A percentile compares a stretch with the other conserved stretches of the same genome.
phyloP scores from a whole-genome alignment of 2,888 invertebrate genomes.

The Hirtodrosophila trivittata region DNA sequence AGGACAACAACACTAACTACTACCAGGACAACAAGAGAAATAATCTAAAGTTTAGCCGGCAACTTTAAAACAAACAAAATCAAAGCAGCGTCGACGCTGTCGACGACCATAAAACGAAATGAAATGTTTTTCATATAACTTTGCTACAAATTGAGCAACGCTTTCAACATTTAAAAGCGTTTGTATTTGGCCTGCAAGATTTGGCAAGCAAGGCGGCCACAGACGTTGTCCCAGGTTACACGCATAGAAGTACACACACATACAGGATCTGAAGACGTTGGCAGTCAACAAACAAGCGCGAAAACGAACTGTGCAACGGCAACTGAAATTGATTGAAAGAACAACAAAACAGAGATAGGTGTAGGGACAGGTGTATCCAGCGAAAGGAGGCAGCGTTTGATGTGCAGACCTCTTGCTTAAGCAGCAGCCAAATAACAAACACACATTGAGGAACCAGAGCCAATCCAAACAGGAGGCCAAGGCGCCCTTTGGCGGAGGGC shows the following conservation, averaged over 20 bases:
- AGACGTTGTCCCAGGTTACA: constrained; percentile 72
- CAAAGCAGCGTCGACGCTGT: constrained; percentile 43
- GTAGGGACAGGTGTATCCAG: constrained; percentile 16
- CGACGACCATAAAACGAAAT: constrained; percentile 43
- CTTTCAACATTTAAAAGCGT: constrained; percentile 55
- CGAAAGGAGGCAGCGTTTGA: constrained; percentile 49
- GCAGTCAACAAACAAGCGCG: constrained; percentile 43
- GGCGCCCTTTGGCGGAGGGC: not conserved
- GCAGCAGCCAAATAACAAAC: constrained; percentile 44
- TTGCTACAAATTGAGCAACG: constrained; percentile 57
- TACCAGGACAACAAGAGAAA: constrained; percentile 29
- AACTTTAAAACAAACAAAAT: constrained; percentile 44
- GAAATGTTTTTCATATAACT: constrained; percentile 52
- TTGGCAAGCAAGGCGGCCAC: constrained; percentile 44
- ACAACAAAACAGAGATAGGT: constrained; percentile 48
- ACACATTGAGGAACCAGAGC: constrained; percentile 6
- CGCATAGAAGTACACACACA: constrained; percentile 32
- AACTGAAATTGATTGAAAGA: constrained; percentile 73
- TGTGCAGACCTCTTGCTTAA: constrained; percentile 47
- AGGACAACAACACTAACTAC: constrained; percentile 11
- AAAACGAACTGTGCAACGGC: constrained; percentile 59
- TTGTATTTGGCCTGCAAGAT: constrained; percentile 54
- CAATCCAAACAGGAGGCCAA: constrained; percentile 3
- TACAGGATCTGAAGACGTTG: constrained; percentile 19
- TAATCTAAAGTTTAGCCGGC: constrained; percentile 26